Base-by-base conservation (phyloP, 2,888 invertebrate species). In the Ophioninae sp. region DNA sequence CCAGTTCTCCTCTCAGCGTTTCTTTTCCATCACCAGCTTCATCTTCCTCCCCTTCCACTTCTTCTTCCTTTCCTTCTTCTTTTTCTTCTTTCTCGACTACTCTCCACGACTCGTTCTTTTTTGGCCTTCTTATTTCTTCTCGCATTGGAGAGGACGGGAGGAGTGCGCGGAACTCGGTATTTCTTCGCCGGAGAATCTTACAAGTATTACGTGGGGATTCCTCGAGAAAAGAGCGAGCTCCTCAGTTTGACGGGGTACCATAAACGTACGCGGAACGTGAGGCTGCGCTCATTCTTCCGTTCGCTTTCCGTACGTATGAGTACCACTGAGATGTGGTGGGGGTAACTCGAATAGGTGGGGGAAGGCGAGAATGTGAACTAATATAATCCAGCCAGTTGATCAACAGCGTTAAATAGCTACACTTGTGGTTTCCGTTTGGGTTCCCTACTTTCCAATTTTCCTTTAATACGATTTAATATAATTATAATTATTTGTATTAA, bases 201-300 rank as follows among this genome's bases (percentile, higher is more conserved):
- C 68, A 83, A 83, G 83, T 81, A 81, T 81, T 80, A 83, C 83
- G 83, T 83, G 69, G 81, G 77, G 81, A 80, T 83, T 69, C 73
- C 65, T 58, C 65, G 56, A 41, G 44, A 44, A 73, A 58, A 30
- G 77, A 63, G 13, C 44, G 13, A 63, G 61, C 51, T 41, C 68
- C 37, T 59, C 61, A 72, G 71, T 59, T 77, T 80, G 72, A 80
- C 76, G 65, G 64, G 81, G 73, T 81, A 81, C 76, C 80, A 80
- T 80, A 81, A 83, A 81, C 77, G 83, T 81, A 81, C 83, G 83
- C 77, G 77, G 61, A 67, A 51, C 71, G 64, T 69, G 64, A 61
- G 71, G 20, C 72, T 56, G n/a, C 73, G 59, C 68, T 59, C 76
- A 39, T 41, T 69, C 59, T 44, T 65, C 30, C 22, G 61, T 61